A percentile compares a stretch with the other conserved stretches of the same genome.
These are phyloP conservation scores for Folsomia candida DNA, from an alignment of 2,888 invertebrate species.

Conservation along the genomic window DNA sequence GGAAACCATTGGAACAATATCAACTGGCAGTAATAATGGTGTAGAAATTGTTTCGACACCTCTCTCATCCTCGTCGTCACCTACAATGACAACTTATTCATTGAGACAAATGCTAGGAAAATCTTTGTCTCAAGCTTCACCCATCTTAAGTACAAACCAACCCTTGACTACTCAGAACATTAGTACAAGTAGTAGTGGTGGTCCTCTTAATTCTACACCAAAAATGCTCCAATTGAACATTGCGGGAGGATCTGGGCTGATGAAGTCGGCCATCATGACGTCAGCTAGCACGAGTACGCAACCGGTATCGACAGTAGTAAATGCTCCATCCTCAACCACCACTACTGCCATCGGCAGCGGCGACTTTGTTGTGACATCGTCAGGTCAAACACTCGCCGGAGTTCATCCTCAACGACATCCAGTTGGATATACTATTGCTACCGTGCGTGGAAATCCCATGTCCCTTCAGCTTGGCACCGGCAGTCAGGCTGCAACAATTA, in stretches of 20 bases:
- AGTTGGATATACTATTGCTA: neutral
- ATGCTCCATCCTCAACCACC: neutral
- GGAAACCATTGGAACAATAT: neutral
- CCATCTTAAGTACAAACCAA: no score
- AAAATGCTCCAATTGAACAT: neutral
- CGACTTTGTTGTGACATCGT: no score
- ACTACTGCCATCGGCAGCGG: no score
- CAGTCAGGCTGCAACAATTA: neutral
- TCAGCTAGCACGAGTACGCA: neutral
- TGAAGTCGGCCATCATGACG: neutral
- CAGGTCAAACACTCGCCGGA: neutral
- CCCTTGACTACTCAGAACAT: neutral
- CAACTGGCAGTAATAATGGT: neutral
- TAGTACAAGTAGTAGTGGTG: neutral
- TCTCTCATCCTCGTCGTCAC: neutral
- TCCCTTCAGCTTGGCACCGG: neutral
- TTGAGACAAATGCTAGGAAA: no score
- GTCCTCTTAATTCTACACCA: neutral
- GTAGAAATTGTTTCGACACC: no score
- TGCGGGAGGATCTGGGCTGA: neutral
- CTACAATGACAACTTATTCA: constrained; percentile 12
- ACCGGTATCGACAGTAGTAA: neutral
- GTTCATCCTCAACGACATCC: constrained; percentile 12
- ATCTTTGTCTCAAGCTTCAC: no score
- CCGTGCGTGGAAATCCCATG: no score